Percentiles rank a stretch among this genome's conserved stretches.
These are phyloP conservation scores for Bimastos eiseni DNA, from an alignment of 2,888 invertebrate species.

Conservation along the genomic window DNA sequence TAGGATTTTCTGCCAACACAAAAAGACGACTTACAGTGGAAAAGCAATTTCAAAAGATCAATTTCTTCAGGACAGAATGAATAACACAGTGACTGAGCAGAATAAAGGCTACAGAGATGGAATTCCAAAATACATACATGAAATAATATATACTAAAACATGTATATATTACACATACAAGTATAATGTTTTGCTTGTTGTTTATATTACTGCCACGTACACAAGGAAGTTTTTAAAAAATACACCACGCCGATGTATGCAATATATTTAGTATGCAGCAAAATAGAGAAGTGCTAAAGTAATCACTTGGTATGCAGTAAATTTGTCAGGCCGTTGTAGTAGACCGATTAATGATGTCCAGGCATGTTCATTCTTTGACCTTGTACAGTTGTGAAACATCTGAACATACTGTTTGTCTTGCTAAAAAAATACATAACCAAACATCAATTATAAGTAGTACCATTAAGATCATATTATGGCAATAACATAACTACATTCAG, in stretches of 20 bases:
- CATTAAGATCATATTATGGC: not conserved
- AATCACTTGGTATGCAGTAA: slow-evolving; percentile 87
- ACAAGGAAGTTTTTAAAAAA: not conserved
- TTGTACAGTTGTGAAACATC: slow-evolving; percentile 87
- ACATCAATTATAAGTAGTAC: not conserved
- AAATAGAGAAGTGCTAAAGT: not conserved
- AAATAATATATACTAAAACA: too few relatives aligned
- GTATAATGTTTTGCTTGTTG: not conserved
- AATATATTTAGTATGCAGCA: not conserved
- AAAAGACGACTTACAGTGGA: too few relatives aligned
- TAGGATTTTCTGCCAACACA: too few relatives aligned
- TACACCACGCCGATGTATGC: not conserved
- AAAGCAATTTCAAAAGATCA: too few relatives aligned
- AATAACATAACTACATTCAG: not conserved
- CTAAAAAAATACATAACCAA: slow-evolving; percentile 63
- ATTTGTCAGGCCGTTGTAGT: slow-evolving; percentile 91
- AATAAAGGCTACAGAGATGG: too few relatives aligned
- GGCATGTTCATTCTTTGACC: slow-evolving; percentile 79
- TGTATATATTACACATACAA: too few relatives aligned
- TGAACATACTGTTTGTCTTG: slow-evolving; percentile 92
- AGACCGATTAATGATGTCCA: slow-evolving; percentile 94
- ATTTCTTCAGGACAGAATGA: too few relatives aligned
- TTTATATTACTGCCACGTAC: not conserved
- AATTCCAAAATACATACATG: too few relatives aligned
- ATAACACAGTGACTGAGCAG: too few relatives aligned